A percentile compares a stretch with the other conserved stretches of the same genome.
Conservation (phyloP, 2,113 vertebrate species). For the Theristicus caerulescens region DNA sequence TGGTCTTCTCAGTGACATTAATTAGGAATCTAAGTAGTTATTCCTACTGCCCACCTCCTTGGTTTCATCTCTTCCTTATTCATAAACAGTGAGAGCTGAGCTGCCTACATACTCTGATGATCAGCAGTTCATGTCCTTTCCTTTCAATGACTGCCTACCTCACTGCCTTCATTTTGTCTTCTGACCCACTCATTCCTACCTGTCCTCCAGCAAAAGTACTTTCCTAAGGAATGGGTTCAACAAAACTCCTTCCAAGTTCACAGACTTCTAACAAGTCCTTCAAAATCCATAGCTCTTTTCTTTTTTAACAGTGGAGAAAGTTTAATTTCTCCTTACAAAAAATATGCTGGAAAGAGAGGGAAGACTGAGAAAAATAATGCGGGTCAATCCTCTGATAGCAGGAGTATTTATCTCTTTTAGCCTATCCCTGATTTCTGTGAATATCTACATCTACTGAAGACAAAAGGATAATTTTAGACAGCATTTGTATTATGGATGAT, state of each 20-base stretch:
- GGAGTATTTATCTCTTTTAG: background rate
- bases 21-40: background rate
- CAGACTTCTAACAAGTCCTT: background rate
- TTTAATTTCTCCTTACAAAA: background rate
- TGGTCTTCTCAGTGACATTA: background rate
- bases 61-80: background rate
- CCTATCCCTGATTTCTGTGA: background rate
- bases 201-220: background rate
- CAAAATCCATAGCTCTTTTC: background rate
- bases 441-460: background rate
- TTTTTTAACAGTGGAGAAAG: background rate
- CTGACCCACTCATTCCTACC: background rate
- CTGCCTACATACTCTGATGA: background rate
- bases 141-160: background rate
- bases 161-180: background rate
- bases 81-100: background rate
- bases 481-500: background rate
- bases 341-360: background rate
- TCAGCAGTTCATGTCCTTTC: background rate
- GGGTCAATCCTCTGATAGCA: background rate
- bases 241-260: background rate
- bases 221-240: background rate
- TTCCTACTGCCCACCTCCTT: background rate
- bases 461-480: background rate
- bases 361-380: background rate